phyloP scores from a whole-genome alignment of 1,140 invertebrate species.

The Tribolium madens region DNA sequence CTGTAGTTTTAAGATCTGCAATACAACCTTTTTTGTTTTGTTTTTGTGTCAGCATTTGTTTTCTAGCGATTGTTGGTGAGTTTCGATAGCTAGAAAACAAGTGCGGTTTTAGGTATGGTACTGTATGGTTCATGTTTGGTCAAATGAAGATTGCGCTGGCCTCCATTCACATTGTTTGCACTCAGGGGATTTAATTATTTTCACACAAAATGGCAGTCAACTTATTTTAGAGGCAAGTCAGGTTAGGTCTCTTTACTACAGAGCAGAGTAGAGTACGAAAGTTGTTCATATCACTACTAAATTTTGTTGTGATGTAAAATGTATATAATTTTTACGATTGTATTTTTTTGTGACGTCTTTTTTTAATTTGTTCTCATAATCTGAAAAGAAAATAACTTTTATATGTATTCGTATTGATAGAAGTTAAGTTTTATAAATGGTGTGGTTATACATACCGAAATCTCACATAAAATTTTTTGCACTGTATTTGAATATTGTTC shows the following conservation, averaged over 20 bases:
- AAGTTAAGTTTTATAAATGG: conserved; percentile 53
- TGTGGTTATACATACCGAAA: conserved; percentile 63
- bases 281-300: conserved; percentile 54
- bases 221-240: conserved; percentile 54
- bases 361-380: conserved; percentile 45
- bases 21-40: conserved; percentile 24
- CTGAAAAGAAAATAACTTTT: conserved; percentile 45
- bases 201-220: conserved; percentile 35
- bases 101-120: conserved; percentile 54
- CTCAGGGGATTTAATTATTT: conserved; percentile 65
- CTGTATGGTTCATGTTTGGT: conserved; percentile 57
- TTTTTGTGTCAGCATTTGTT: conserved; percentile 33
- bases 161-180: conserved; percentile 92
- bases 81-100: background rate
- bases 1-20: conserved; percentile 45
- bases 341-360: conserved; percentile 42
- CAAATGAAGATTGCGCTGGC: conserved; percentile 70
- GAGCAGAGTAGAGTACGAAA: conserved; percentile 47
- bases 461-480: conserved; percentile 55
- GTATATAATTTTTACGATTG: conserved; percentile 52
- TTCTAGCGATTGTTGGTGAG: background rate
- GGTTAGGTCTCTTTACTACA: conserved; percentile 46
- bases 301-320: conserved; percentile 57
- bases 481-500: conserved; percentile 58
- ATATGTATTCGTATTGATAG: conserved; percentile 54